A percentile compares a stretch with the other conserved stretches of the same genome.
Evolutionary conservation across 2,888 invertebrate species (phyloP).

Genomic region (Tetropium fuscum): DNA sequence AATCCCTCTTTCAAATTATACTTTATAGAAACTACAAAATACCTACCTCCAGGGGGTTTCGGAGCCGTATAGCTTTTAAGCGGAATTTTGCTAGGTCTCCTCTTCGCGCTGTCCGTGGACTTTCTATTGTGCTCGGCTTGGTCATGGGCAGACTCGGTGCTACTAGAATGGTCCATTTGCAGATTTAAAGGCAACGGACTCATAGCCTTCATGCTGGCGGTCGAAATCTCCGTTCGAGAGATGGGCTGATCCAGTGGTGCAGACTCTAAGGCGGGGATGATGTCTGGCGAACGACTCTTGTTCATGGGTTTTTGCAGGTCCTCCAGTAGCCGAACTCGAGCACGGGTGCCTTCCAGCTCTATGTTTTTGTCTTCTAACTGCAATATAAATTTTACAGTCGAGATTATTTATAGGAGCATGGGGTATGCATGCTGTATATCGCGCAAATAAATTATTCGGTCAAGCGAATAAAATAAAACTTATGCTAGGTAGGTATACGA

Average conservation of each 20-base stretch:
- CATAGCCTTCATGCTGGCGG: slow-evolving; percentile 72
- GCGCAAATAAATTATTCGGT: too few species aligned
- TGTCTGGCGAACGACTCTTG: slow-evolving; percentile 57
- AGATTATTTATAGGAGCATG: too few species aligned
- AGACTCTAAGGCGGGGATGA: slow-evolving; percentile 65
- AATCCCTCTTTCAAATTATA: too few species aligned
- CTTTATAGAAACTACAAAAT: too few species aligned
- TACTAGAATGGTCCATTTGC: slow-evolving; percentile 71
- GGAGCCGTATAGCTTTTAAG: slow-evolving; percentile 73
- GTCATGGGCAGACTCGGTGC: slow-evolving; percentile 75
- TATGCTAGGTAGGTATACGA: too few species aligned
- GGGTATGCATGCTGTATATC: too few species aligned
- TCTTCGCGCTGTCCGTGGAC: slow-evolving; percentile 55
- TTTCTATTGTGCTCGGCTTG: slow-evolving; percentile 63
- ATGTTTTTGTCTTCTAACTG: slow-evolving; percentile 87
- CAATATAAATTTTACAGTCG: too few species aligned
- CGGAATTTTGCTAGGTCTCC: slow-evolving; percentile 80
- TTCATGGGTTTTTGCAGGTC: slow-evolving; percentile 61
- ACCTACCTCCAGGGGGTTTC: slow-evolving; percentile 68
- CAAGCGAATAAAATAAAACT: too few species aligned
- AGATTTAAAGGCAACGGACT: slow-evolving; percentile 68
- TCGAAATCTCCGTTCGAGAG: slow-evolving; percentile 60
- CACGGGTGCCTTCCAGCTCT: slow-evolving; percentile 85
- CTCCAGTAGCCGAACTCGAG: slow-evolving; percentile 81
- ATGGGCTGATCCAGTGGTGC: slow-evolving; percentile 63